Percentiles rank a stretch among this genome's conserved stretches.
Conservation (phyloP, 2,888 invertebrate genomes). For the Trichopria drosophilae region DNA sequence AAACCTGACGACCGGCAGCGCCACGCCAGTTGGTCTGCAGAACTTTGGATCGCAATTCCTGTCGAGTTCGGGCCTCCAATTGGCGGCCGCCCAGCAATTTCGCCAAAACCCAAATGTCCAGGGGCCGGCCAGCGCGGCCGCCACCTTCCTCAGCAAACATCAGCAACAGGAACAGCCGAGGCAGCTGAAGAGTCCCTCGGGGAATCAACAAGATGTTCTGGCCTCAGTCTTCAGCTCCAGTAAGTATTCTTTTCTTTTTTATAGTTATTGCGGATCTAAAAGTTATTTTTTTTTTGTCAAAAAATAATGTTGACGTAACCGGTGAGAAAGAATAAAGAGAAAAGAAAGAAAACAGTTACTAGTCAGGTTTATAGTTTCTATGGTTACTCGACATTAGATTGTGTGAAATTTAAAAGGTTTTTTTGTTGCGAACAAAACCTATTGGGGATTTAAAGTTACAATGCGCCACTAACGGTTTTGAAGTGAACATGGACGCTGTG, state of each 20-base stretch:
- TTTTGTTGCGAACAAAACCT: no score
- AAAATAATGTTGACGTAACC: neutral
- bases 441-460: no score
- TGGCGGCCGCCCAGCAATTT: constrained; percentile 68
- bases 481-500: no score
- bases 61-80: constrained; percentile 66
- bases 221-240: constrained; percentile 65
- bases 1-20: constrained; percentile 54
- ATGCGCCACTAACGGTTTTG: no score
- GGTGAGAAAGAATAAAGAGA: neutral
- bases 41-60: constrained; percentile 64
- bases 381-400: no score
- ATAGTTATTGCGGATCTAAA: no score
- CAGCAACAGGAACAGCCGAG: constrained; percentile 56
- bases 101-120: constrained; percentile 65
- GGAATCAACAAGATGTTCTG: constrained; percentile 60
- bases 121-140: constrained; percentile 53
- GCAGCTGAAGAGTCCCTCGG: constrained; percentile 56
- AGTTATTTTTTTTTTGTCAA: neutral
- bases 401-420: no score
- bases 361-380: no score
- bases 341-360: neutral
- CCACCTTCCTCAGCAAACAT: constrained; percentile 54
- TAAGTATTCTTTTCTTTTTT: constrained; percentile 44
- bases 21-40: constrained; percentile 60